These are phyloP conservation scores for Meiosimyza platycephala DNA, from an alignment of 2,888 invertebrate species.

Conservation along the genomic window DNA sequence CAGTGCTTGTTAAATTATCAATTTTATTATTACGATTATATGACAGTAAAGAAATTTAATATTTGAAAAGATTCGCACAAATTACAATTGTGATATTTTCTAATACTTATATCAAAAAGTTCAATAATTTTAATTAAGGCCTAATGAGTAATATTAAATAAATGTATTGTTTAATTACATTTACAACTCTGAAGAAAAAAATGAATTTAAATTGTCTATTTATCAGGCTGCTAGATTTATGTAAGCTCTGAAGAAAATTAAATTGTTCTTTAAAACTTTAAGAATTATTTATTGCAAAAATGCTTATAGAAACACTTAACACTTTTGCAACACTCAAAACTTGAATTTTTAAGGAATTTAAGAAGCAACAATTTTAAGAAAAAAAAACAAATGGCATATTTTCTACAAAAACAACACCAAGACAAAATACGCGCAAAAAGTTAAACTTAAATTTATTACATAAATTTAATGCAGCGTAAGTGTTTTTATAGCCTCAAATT, in stretches of 20 bases:
- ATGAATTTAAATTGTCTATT: too few relatives aligned
- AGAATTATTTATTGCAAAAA: constrained; percentile 7
- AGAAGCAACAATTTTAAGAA: not conserved
- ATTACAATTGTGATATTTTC: too few relatives aligned
- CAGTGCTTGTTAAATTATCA: constrained; percentile 19
- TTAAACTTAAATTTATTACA: constrained; percentile 23
- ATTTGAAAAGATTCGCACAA: too few relatives aligned
- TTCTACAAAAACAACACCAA: not conserved
- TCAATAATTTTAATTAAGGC: too few relatives aligned
- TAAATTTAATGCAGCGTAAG: constrained; percentile 26
- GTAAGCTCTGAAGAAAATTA: too few relatives aligned
- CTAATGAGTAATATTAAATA: too few relatives aligned
- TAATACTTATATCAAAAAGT: too few relatives aligned
- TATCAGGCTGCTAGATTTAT: too few relatives aligned
- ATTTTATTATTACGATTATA: constrained; percentile 16
- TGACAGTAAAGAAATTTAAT: not conserved
- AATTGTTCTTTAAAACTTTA: not conserved
- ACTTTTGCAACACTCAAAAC: constrained; percentile 8
- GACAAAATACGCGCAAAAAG: not conserved
- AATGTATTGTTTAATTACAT: too few relatives aligned
- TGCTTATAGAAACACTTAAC: constrained; percentile 14
- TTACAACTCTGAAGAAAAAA: too few relatives aligned
- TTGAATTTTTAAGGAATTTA: not conserved
- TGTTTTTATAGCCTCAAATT: constrained; percentile 26
- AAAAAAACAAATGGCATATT: constrained; percentile 8